phyloP scores from a whole-genome alignment of 2,888 invertebrate species.

The Eristalis intricaria region DNA sequence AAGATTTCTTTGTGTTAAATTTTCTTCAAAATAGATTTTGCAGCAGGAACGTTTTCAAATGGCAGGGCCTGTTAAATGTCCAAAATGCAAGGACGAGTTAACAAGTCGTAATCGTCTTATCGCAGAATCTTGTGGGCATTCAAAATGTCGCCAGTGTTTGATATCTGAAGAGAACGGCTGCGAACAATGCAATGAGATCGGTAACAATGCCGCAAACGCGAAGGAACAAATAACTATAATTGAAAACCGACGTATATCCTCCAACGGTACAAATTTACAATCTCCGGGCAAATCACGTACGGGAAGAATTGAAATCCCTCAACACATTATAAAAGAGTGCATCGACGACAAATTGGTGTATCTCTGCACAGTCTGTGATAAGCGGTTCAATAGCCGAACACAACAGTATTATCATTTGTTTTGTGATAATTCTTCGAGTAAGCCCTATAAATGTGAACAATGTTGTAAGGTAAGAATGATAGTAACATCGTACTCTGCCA shows the following conservation, averaged over 20 bases:
- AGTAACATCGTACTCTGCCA: neutral
- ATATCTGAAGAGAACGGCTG: conserved; percentile 86
- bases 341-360: conserved; percentile 74
- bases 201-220: neutral
- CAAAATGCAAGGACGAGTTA: conserved; percentile 84
- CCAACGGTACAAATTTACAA: neutral
- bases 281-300: conserved; percentile 80
- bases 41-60: conserved; percentile 15
- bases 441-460: conserved; percentile 82
- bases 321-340: conserved; percentile 69
- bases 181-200: conserved; percentile 75
- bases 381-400: conserved; percentile 86
- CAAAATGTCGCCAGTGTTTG: conserved; percentile 88
- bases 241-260: conserved; percentile 1
- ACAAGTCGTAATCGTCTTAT: conserved; percentile 85
- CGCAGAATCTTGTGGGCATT: conserved; percentile 88
- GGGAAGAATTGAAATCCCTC: conserved; percentile 23
- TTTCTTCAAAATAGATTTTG: neutral
- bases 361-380: conserved; percentile 86
- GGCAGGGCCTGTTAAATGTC: conserved; percentile 80
- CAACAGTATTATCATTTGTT: conserved; percentile 86
- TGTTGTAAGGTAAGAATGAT: conserved; percentile 78
- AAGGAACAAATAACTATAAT: conserved; percentile 17
- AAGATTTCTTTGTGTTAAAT: neutral
- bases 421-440: conserved; percentile 83